Evolutionary conservation across 1,140 invertebrate species (phyloP).

Genomic region (Aphaenogaster floridana): DNA sequence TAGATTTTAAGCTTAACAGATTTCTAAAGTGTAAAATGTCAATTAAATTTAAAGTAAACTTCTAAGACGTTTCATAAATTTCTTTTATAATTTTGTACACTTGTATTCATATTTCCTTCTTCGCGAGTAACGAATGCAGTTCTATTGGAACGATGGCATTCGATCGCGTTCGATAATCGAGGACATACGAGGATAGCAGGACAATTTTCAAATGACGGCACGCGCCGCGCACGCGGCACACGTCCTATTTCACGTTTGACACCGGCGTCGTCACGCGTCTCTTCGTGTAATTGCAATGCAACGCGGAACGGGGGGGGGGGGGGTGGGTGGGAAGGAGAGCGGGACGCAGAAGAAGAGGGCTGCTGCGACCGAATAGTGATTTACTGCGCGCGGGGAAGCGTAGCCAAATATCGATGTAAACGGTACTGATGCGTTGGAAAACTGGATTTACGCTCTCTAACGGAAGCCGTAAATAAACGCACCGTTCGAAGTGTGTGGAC

Average conservation of each 20-base stretch:
- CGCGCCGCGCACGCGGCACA: constrained; percentile 43
- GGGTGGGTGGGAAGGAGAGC: too few relatives aligned
- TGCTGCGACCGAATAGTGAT: constrained; percentile 66
- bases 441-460: constrained; percentile 77
- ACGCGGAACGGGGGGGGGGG: background rate
- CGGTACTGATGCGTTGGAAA: constrained; percentile 78
- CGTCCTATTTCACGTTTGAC: constrained; percentile 61
- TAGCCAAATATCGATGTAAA: constrained; percentile 76
- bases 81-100: background rate
- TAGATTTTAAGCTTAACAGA: background rate
- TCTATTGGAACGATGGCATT: background rate
- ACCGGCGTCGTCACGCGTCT: constrained; percentile 58
- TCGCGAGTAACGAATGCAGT: background rate
- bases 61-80: background rate
- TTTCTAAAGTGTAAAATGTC: background rate
- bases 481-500: constrained; percentile 26
- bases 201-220: constrained; percentile 58
- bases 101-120: background rate
- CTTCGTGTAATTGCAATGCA: constrained; percentile 63
- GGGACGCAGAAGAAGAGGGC: constrained; percentile 48
- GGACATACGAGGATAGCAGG: background rate
- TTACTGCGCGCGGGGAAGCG: constrained; percentile 59
- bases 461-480: constrained; percentile 80
- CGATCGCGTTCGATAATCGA: constrained; percentile 18
- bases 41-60: constrained; percentile 4